Evolutionary conservation across 2,797 vertebrate genomes (phyloP).

Genomic region (Betta splendens): DNA sequence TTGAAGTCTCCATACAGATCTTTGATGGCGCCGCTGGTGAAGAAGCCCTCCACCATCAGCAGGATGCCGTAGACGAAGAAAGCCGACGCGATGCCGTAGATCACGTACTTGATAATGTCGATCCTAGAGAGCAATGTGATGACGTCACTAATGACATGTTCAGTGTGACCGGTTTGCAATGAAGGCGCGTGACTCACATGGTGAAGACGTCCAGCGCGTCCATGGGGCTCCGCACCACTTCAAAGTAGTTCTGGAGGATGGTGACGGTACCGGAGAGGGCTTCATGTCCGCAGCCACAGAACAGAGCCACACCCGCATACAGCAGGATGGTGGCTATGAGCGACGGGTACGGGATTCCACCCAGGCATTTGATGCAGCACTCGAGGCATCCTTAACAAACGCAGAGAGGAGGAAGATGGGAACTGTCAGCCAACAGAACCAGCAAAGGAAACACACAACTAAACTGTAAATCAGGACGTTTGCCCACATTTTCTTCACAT

Average conservation of each 20-base stretch:
- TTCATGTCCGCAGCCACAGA: constrained; percentile 98
- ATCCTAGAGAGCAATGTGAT: constrained; percentile 82
- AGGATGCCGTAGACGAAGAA: constrained; percentile 99
- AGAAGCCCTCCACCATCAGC: constrained; percentile 99
- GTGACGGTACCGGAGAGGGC: constrained; percentile 95
- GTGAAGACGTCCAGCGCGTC: constrained; percentile 96
- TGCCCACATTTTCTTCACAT: neutral
- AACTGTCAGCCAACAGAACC: neutral
- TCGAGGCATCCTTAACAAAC: constrained; percentile 90
- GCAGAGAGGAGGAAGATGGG: neutral
- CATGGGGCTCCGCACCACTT: constrained; percentile 91
- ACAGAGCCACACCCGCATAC: constrained; percentile 95
- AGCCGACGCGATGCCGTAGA: constrained; percentile 96
- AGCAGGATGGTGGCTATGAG: constrained; percentile 96
- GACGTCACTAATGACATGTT: constrained; percentile 1
- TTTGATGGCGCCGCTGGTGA: constrained; percentile 98
- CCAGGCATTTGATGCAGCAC: constrained; percentile 97
- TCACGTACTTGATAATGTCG: constrained; percentile 98
- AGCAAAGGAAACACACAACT: neutral
- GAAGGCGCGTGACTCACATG: constrained; percentile 92
- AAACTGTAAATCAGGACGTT: too few species aligned
- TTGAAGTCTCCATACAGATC: constrained; percentile 99
- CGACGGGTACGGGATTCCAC: constrained; percentile 96
- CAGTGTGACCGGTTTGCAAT: too few species aligned
- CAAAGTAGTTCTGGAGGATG: constrained; percentile 98